phyloP scores from a whole-genome alignment of 2,797 vertebrate species.

The Melanotaenia nigrans region DNA sequence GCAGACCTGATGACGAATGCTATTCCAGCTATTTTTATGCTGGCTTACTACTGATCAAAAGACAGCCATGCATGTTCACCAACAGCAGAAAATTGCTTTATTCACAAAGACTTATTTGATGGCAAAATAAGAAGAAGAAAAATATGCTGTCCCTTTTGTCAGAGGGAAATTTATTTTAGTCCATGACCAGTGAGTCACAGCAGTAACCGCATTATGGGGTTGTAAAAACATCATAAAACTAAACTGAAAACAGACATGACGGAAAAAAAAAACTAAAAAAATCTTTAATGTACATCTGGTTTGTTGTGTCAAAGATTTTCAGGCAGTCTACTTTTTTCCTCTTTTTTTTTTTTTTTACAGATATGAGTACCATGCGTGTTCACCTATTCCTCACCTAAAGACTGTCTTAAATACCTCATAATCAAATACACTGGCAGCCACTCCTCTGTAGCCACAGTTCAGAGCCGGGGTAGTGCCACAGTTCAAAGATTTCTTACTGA shows the following conservation, averaged over 20 bases:
- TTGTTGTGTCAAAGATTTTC: slow-evolving; percentile 6
- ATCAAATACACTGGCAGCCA: slow-evolving; percentile 31
- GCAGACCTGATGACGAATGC: slow-evolving; percentile 57
- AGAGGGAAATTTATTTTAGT: slow-evolving; percentile 56
- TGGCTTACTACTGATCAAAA: slow-evolving; percentile 60
- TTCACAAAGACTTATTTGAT: slow-evolving; percentile 28
- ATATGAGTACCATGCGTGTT: slow-evolving; percentile 1
- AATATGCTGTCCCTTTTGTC: slow-evolving; percentile 25
- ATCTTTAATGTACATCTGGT: slow-evolving; percentile 38
- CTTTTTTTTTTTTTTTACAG: slow-evolving; percentile 6
- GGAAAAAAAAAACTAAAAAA: slow-evolving; percentile 10
- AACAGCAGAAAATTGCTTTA: slow-evolving; percentile 35
- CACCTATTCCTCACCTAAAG: slow-evolving; percentile 32
- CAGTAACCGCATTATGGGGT: slow-evolving; percentile 29
- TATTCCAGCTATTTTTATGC: slow-evolving; percentile 67
- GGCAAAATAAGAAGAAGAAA: slow-evolving; percentile 11
- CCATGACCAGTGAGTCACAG: slow-evolving; percentile 48
- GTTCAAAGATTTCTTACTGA: slow-evolving; percentile 58
- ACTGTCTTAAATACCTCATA: slow-evolving; percentile 36
- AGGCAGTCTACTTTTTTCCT: slow-evolving; percentile 19
- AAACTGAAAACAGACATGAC: slow-evolving; percentile 60
- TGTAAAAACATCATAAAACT: slow-evolving; percentile 58
- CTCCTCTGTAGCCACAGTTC: slow-evolving; percentile 48
- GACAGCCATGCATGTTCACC: slow-evolving; percentile 24
- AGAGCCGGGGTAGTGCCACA: slow-evolving; percentile 7